These are phyloP conservation scores for Molanna angustata DNA, from an alignment of 2,888 invertebrate genomes.

Conservation along the genomic window DNA sequence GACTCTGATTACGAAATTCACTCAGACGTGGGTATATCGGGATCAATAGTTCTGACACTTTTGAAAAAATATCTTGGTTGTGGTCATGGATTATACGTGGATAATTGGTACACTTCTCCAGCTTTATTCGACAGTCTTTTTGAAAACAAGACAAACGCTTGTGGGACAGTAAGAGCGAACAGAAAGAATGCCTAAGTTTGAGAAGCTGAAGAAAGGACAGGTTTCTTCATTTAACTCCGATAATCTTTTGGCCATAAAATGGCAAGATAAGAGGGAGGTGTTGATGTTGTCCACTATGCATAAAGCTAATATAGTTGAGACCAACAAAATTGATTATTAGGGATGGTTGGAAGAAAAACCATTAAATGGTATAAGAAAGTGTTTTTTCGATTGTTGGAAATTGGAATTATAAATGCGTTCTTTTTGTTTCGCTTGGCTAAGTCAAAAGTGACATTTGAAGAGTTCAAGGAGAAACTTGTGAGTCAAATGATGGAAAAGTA, in stretches of 20 bases:
- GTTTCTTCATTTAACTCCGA: not conserved
- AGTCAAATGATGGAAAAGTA: not conserved
- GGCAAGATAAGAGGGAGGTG: constrained; percentile 1
- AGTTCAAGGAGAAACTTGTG: not conserved
- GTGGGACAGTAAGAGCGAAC: not conserved
- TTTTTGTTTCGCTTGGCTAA: not conserved
- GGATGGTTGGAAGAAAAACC: not conserved
- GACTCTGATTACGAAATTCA: not conserved
- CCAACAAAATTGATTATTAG: not conserved
- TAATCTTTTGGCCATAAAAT: not conserved
- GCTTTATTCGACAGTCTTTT: constrained; percentile 7
- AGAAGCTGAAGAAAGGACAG: not conserved
- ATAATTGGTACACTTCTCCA: constrained; percentile 17
- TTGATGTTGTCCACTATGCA: not conserved
- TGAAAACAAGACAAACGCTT: not conserved
- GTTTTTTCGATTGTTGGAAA: not conserved
- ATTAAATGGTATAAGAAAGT: constrained; percentile 6
- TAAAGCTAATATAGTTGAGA: not conserved
- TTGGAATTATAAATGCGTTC: not conserved
- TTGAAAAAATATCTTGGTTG: too few relatives aligned
- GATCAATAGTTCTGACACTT: too few relatives aligned
- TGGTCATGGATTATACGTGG: too few relatives aligned
- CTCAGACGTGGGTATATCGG: not conserved
- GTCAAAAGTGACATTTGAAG: not conserved
- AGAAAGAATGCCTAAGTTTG: constrained; percentile 8